phyloP scores from a whole-genome alignment of 2,888 invertebrate genomes.

The Polymixis lichenea region DNA sequence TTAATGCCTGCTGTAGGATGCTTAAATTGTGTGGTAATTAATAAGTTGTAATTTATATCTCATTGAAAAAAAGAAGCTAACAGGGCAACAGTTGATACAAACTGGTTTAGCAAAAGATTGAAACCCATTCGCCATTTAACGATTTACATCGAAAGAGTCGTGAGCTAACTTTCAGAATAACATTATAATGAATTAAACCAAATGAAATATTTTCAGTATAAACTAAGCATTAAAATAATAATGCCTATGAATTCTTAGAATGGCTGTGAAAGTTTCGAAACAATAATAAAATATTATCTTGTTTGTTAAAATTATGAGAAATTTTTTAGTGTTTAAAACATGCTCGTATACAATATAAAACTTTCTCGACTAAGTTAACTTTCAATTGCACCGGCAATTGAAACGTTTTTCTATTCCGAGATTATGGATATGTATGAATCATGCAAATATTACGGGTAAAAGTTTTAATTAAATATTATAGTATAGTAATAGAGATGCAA shows the following conservation, averaged over 20 bases:
- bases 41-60: neutral
- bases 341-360: slow-evolving; percentile 33
- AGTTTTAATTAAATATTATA: neutral
- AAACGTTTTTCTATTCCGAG: slow-evolving; percentile 35
- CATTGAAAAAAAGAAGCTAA: neutral
- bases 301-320: slow-evolving; percentile 24
- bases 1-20: neutral
- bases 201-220: slow-evolving; percentile 19
- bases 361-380: slow-evolving; percentile 56
- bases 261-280: slow-evolving; percentile 44
- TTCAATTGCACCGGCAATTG: slow-evolving; percentile 58
- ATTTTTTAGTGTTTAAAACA: slow-evolving; percentile 17
- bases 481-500: neutral
- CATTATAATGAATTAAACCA: slow-evolving; percentile 23
- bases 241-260: slow-evolving; percentile 15
- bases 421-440: slow-evolving; percentile 10
- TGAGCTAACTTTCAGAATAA: slow-evolving; percentile 27
- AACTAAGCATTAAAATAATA: slow-evolving; percentile 19
- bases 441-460: slow-evolving; percentile 27
- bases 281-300: slow-evolving; percentile 37
- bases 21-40: neutral
- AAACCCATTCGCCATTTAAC: neutral
- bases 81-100: neutral
- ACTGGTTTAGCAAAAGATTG: neutral
- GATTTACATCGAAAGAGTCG: neutral